Conservation (phyloP, 2,888 invertebrate genomes). For the Diabrotica balteata region DNA sequence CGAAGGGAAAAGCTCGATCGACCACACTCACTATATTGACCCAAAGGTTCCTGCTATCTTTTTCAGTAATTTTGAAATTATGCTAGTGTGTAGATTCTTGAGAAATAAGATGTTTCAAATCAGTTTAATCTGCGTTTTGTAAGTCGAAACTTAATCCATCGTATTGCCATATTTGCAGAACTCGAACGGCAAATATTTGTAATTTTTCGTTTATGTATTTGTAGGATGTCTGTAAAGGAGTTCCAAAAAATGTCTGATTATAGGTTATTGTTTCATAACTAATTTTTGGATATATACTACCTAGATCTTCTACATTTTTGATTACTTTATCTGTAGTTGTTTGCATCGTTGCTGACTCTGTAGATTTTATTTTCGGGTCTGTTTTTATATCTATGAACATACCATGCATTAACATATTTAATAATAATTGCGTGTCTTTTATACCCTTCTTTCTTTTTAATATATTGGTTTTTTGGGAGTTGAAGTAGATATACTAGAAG, state of each 20-base stretch:
- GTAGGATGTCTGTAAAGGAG: slow-evolving; percentile 64
- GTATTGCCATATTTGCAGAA: slow-evolving; percentile 64
- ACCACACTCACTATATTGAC: slow-evolving; percentile 50
- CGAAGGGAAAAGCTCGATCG: slow-evolving; percentile 57
- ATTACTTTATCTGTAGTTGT: slow-evolving; percentile 12
- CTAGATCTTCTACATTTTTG: slow-evolving; percentile 31
- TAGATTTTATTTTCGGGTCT: too few relatives aligned
- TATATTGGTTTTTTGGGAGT: slow-evolving; percentile 3
- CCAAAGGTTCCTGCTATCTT: slow-evolving; percentile 43
- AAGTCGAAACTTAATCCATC: slow-evolving; percentile 62
- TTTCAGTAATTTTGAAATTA: slow-evolving; percentile 40
- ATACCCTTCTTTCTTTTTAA: slow-evolving; percentile 33
- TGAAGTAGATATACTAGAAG: too few relatives aligned
- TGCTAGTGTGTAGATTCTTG: slow-evolving; percentile 27
- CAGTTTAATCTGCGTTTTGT: slow-evolving; percentile 8
- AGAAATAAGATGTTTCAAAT: slow-evolving; percentile 5
- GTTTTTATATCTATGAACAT: slow-evolving; percentile 17
- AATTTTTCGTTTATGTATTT: slow-evolving; percentile 59
- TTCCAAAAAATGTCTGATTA: slow-evolving; percentile 61
- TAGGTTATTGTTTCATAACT: slow-evolving; percentile 58
- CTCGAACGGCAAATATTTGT: slow-evolving; percentile 63
- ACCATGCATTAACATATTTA: slow-evolving; percentile 35
- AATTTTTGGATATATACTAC: slow-evolving; percentile 54
- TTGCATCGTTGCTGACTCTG: neutral
- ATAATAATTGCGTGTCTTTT: slow-evolving; percentile 28